phyloP scores from a whole-genome alignment of 2,797 vertebrate genomes.

The Cirrhinus molitorella region DNA sequence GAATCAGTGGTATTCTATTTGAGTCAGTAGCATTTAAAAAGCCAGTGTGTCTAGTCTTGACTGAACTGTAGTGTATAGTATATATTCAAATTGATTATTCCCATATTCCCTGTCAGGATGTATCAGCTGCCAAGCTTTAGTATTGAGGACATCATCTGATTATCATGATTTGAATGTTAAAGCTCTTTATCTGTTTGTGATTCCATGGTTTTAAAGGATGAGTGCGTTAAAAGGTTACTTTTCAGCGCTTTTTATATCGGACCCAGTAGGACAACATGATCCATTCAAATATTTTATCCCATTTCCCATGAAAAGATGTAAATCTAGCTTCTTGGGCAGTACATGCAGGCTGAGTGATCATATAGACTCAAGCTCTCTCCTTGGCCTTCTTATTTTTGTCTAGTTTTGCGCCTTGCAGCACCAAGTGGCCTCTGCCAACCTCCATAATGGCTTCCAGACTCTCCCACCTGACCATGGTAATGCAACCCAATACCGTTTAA shows the following conservation, averaged over 20 bases:
- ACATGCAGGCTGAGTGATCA: conserved; percentile 43
- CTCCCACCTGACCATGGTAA: conserved; percentile 69
- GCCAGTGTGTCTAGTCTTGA: conserved; percentile 38
- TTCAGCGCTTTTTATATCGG: conserved; percentile 40
- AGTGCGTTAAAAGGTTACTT: conserved; percentile 34
- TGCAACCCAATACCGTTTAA: conserved; percentile 72
- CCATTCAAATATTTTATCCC: conserved; percentile 30
- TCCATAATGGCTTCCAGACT: conserved; percentile 66
- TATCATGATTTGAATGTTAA: conserved; percentile 48
- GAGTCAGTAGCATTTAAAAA: conserved; percentile 49
- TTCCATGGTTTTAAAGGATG: conserved; percentile 24
- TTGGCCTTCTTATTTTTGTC: conserved; percentile 52
- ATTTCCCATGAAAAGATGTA: conserved; percentile 39
- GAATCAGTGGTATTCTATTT: conserved; percentile 16
- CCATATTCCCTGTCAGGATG: conserved; percentile 41
- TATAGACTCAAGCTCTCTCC: conserved; percentile 20
- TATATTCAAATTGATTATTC: conserved; percentile 57
- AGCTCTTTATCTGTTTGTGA: conserved; percentile 51
- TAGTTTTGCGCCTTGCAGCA: conserved; percentile 60
- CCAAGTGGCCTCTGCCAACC: conserved; percentile 62
- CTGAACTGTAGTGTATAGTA: conserved; percentile 31
- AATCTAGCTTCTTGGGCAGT: conserved; percentile 22
- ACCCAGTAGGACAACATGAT: conserved; percentile 32
- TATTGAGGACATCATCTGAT: conserved; percentile 61
- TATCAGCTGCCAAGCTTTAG: conserved; percentile 51